These are phyloP conservation scores for Sarcophilus harrisii DNA, from an alignment of 2,797 vertebrate genomes.

Conservation along the genomic window DNA sequence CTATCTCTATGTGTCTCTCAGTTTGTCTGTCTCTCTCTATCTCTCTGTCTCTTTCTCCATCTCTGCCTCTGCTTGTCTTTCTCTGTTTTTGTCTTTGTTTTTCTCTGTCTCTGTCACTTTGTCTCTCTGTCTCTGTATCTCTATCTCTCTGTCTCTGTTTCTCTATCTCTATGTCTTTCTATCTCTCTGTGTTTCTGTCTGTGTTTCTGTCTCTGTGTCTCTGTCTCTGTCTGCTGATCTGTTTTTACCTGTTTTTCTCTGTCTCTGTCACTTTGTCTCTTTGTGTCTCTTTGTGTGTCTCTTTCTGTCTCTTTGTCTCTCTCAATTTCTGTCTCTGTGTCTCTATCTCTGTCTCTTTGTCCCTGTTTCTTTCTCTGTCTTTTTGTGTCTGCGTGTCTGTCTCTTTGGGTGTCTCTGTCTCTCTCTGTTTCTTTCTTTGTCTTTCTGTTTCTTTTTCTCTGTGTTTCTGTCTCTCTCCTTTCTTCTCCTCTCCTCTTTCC, in stretches of 20 bases:
- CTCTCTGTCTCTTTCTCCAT: too few relatives aligned
- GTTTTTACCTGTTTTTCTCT: too few relatives aligned
- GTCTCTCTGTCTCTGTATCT: too few relatives aligned
- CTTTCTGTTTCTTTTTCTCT: background rate
- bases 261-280: too few relatives aligned
- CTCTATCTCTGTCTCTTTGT: rapidly evolving
- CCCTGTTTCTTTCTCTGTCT: rapidly evolving
- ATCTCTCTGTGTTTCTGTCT: background rate
- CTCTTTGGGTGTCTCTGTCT: rapidly evolving
- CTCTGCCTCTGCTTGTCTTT: too few relatives aligned
- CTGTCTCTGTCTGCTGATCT: too few relatives aligned
- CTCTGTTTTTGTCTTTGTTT: rapidly evolving
- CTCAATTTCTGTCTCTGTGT: too few relatives aligned
- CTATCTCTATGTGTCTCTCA: too few relatives aligned
- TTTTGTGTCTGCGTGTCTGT: rapidly evolving
- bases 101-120: background rate
- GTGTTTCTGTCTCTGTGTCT: background rate
- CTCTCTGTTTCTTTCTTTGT: background rate
- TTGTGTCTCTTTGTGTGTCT: too few relatives aligned
- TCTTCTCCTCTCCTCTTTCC: background rate
- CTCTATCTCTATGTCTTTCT: background rate
- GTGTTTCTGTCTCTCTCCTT: background rate
- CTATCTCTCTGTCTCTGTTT: background rate
- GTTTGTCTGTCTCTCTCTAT: background rate
- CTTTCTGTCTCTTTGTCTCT: too few relatives aligned